These are phyloP conservation scores for Phalacrocorax brasilianus DNA, from an alignment of 2,113 vertebrate species.

Conservation along the genomic window DNA sequence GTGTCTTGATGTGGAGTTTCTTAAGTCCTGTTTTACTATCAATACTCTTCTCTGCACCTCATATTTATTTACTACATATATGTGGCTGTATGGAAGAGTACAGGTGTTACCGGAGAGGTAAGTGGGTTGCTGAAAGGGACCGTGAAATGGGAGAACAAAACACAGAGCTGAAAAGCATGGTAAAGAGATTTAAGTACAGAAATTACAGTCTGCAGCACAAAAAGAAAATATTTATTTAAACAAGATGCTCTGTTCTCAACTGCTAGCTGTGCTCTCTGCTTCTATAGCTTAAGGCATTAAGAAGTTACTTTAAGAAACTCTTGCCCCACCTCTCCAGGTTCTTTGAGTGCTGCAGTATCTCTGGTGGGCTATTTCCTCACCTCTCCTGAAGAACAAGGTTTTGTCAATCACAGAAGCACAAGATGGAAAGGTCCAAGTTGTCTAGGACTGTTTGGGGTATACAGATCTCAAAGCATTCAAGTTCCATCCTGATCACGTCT, in stretches of 20 bases:
- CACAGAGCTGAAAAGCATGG: background rate
- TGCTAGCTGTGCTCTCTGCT: background rate
- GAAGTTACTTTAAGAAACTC: background rate
- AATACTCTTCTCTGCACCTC: background rate
- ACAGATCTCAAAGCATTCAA: background rate
- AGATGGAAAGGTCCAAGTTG: background rate
- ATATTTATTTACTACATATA: accelerated
- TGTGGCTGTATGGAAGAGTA: background rate
- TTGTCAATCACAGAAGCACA: background rate
- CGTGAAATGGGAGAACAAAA: background rate
- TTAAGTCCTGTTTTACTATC: background rate
- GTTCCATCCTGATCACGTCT: background rate
- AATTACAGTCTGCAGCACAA: background rate
- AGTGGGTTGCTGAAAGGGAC: background rate
- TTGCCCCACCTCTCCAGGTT: background rate
- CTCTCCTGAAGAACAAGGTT: background rate
- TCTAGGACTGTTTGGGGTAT: background rate
- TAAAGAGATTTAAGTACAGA: background rate
- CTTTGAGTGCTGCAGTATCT: background rate
- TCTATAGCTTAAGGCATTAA: background rate
- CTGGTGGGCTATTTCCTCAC: background rate
- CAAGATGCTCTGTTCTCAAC: background rate
- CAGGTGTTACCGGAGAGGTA: background rate
- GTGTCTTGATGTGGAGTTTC: background rate
- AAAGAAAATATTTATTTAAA: background rate